Percentiles rank a stretch among this genome's conserved stretches.
These are phyloP conservation scores for Drosophila ananassae DNA, from an alignment of 1,140 invertebrate genomes.

Conservation along the genomic window DNA sequence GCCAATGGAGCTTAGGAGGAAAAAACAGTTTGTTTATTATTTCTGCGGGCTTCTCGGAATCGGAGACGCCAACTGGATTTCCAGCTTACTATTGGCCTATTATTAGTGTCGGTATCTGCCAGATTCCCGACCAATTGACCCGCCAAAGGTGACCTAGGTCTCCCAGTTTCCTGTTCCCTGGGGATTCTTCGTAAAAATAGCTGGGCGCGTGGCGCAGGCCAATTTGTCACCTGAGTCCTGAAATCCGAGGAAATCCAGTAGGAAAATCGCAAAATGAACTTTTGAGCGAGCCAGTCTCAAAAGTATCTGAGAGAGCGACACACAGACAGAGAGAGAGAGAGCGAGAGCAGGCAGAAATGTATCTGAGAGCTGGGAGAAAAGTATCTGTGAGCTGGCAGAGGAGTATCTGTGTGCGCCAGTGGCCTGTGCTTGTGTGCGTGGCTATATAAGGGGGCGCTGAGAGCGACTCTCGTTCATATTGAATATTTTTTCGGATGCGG, in stretches of 20 bases:
- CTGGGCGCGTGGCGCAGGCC: conserved; percentile 35
- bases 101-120: conserved; percentile 9
- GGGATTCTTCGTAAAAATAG: conserved; percentile 5
- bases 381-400: background rate
- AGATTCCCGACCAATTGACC: background rate
- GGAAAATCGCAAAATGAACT: conserved; percentile 33
- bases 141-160: conserved; percentile 3
- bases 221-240: conserved; percentile 39
- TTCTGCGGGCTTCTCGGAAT: conserved; percentile 46
- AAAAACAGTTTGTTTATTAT: conserved; percentile 68
- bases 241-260: conserved; percentile 27
- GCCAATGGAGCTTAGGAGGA: conserved; percentile 53
- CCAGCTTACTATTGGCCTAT: conserved; percentile 21
- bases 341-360: conserved; percentile 13
- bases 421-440: conserved; percentile 10
- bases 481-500: conserved; percentile 4
- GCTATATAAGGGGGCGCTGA: conserved; percentile 6
- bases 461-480: background rate
- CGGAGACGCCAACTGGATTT: conserved; percentile 12
- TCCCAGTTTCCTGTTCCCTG: background rate
- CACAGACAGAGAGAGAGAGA: background rate
- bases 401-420: background rate
- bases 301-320: conserved; percentile 4
- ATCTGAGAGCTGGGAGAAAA: background rate
- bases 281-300: conserved; percentile 7